Evolutionary conservation across 1,140 invertebrate species (phyloP), one percentile per base, ranked within the genome.

Genomic region (Solenopsis fugax): DNA sequence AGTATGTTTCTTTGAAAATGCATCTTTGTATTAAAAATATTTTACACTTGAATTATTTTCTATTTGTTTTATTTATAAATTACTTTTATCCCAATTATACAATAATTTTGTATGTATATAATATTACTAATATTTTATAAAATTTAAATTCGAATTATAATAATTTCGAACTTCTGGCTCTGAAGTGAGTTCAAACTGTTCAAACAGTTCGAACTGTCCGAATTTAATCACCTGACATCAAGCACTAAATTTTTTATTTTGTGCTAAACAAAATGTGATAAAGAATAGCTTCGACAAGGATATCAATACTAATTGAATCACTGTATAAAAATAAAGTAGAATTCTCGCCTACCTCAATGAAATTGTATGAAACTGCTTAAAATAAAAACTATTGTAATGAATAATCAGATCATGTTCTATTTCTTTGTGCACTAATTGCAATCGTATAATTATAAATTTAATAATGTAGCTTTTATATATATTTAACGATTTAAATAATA

Each of bases 311-410:
- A 48, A 52, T 52, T 13, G 10, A 65, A 80, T 67, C 52, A 21
- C 12, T 16, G 0, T 4, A 18, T 29, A 6, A 12, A 78, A 50
- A 65, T 45, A 41, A 41, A 9, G 2, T 65, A 10, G 3, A 65
- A 52, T 34, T 65, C 12, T 18, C 45, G 29, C 6, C 3, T 24
- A 37, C 12, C 13, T 37, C 7, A 24, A 67, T 80, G 18, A 76
- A 52, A 52, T 67, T 80, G 7, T 52, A 48, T 52, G 7, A 41
- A 52, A 41, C 9, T n/a, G n/a, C 10, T 80, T 52, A n/a, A 78
- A 48, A 78, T 37, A 78, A 77, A 77, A n/a, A 37, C 18, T 56
- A 21, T 65, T 50, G 13, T 45, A 16, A 78, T 29, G 5, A 64
- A 34, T 21, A 50, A 21, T 29, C 10, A 45, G 16, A 45, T 45